phyloP scores from a whole-genome alignment of 2,113 vertebrate genomes.

The Neofelis nebulosa region DNA sequence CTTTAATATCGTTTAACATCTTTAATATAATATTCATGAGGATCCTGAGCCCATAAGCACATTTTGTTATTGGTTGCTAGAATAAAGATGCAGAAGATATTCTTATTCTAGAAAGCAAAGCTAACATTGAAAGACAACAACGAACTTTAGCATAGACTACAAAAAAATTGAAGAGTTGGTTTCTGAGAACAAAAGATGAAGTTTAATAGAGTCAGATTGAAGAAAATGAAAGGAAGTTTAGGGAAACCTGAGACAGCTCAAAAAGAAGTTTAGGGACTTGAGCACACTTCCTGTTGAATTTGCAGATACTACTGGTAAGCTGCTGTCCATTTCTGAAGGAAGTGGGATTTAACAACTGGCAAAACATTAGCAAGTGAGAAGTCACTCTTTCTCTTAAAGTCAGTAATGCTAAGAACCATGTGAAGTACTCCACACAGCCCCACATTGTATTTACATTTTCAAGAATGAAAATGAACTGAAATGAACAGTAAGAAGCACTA shows the following conservation, averaged over 20 bases:
- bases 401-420: not conserved
- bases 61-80: not conserved
- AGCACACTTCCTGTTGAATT: not conserved
- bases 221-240: not conserved
- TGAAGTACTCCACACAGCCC: not conserved
- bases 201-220: not conserved
- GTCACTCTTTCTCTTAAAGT: not conserved
- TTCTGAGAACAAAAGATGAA: slow-evolving; percentile 44
- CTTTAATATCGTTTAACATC: not conserved
- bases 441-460: not conserved
- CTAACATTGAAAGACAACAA: not conserved
- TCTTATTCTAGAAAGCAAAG: not conserved
- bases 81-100: not conserved
- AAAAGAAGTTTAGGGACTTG: not conserved
- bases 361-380: not conserved
- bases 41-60: not conserved
- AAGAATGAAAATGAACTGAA: slow-evolving; percentile 32
- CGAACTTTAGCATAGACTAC: not conserved
- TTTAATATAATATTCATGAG: not conserved
- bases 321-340: not conserved
- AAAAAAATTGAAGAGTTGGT: not conserved
- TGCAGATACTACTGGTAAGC: not conserved
- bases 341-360: not conserved
- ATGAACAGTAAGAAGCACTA: not conserved
- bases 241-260: not conserved